Percentiles rank a stretch among this genome's conserved stretches.
These are phyloP conservation scores for Rattus rattus DNA, from an alignment of 2,113 vertebrate genomes.

Conservation along the genomic window DNA sequence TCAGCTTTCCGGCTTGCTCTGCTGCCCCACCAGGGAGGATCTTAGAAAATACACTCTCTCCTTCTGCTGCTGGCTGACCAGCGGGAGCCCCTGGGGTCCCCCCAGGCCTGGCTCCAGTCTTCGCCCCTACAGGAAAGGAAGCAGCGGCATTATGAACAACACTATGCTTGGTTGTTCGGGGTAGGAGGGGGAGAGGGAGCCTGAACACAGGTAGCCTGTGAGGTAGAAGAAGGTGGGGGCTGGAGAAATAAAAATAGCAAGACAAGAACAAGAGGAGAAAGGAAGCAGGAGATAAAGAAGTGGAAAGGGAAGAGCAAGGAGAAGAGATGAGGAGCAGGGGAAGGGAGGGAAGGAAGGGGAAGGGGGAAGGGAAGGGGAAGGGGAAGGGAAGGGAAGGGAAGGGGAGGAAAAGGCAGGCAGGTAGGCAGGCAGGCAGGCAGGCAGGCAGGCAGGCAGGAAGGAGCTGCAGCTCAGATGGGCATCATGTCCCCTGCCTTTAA, in stretches of 20 bases:
- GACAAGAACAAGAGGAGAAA: not conserved
- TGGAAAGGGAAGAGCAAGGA: not conserved
- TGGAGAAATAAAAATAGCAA: not conserved
- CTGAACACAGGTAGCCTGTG: not conserved
- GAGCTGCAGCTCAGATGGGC: not conserved
- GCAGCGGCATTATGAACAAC: not conserved
- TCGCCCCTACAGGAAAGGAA: constrained; percentile 88
- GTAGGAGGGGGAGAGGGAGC: not conserved
- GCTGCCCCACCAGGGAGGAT: constrained; percentile 96
- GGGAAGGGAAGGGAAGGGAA: not conserved
- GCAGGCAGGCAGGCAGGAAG: not conserved
- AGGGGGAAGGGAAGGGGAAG: not conserved
- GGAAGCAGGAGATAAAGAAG: not conserved
- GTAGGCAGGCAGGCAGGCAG: not conserved
- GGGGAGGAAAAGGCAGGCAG: not conserved
- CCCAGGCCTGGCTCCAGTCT: constrained; percentile 83
- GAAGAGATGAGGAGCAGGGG: not conserved
- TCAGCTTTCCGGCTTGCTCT: constrained; percentile 98
- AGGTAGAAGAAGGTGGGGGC: not conserved
- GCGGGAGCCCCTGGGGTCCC: constrained; percentile 85
- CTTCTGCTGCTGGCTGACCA: constrained; percentile 90
- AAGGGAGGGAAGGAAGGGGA: not conserved
- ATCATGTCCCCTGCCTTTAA: not conserved
- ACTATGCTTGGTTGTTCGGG: not conserved
- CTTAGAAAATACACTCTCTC: constrained; percentile 96